Conservation (phyloP, 2,113 vertebrate genomes). For the Pseudorectes ferrugineus region DNA sequence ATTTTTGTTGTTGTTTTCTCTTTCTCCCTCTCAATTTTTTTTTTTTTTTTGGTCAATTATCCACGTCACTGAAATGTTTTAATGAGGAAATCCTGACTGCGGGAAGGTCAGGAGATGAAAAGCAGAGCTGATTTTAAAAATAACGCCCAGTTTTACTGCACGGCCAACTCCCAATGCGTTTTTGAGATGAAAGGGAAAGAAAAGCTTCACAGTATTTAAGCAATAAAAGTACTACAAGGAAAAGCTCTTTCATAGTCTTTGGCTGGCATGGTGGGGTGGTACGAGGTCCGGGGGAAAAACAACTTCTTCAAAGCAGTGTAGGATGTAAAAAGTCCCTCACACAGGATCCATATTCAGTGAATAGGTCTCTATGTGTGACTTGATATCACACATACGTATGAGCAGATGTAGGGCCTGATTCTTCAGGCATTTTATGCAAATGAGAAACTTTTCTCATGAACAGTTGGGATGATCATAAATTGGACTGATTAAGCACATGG, state of each 20-base stretch:
- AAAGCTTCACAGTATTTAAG: conserved; percentile 8
- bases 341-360: neutral
- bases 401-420: conserved; percentile 16
- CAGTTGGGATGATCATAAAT: conserved; percentile 38
- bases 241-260: conserved; percentile 19
- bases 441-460: conserved; percentile 4
- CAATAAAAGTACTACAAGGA: conserved; percentile 32
- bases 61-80: conserved; percentile 20
- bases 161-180: neutral
- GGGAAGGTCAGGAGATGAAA: conserved; percentile 46
- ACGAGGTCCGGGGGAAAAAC: neutral
- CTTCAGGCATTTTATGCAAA: conserved; percentile 41
- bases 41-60: neutral
- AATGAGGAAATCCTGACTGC: conserved; percentile 50
- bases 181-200: conserved; percentile 40
- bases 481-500: conserved; percentile 38
- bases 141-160: conserved; percentile 34
- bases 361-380: neutral
- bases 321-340: neutral
- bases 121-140: conserved; percentile 55
- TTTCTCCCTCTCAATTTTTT: neutral
- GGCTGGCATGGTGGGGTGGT: neutral
- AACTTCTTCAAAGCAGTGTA: conserved; percentile 30
- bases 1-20: neutral
- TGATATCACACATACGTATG: neutral